These are phyloP conservation scores for Cirrhinus mrigala DNA, from an alignment of 2,797 vertebrate species.

Conservation along the genomic window DNA sequence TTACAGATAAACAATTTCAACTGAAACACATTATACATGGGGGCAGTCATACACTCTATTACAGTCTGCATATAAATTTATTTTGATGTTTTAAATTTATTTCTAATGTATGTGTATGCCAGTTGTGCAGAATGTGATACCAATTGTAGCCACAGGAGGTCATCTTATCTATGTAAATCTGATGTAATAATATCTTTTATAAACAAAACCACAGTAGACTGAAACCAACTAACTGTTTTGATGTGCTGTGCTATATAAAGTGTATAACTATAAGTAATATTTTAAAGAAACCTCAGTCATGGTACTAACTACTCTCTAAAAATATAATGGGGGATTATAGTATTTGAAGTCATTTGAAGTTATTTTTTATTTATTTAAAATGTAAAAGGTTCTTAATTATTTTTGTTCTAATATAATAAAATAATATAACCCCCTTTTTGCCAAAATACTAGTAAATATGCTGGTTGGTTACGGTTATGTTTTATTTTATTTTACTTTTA, in stretches of 20 bases:
- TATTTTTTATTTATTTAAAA: not conserved
- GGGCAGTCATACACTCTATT: not conserved
- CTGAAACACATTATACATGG: not conserved
- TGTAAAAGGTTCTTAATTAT: not conserved
- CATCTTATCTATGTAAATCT: constrained; percentile 44
- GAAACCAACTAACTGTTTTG: not conserved
- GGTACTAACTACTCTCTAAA: not conserved
- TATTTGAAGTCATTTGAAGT: not conserved
- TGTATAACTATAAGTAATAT: not conserved
- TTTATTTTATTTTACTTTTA: no score
- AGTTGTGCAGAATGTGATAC: constrained; percentile 51
- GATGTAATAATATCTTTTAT: not conserved
- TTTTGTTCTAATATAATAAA: not conserved
- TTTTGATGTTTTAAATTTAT: not conserved
- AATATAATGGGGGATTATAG: not conserved
- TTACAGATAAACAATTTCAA: not conserved
- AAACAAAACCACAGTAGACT: not conserved
- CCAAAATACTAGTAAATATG: not conserved
- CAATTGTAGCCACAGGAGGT: constrained; percentile 46
- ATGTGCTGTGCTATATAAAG: not conserved
- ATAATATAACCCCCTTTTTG: not conserved
- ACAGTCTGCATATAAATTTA: not conserved
- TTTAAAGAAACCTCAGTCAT: not conserved
- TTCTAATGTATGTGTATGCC: not conserved
- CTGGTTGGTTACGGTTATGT: not conserved